Evolutionary conservation across 2,113 vertebrate genomes (phyloP), one percentile per base, ranked within the genome.

Genomic region (Xiphophorus couchianus): DNA sequence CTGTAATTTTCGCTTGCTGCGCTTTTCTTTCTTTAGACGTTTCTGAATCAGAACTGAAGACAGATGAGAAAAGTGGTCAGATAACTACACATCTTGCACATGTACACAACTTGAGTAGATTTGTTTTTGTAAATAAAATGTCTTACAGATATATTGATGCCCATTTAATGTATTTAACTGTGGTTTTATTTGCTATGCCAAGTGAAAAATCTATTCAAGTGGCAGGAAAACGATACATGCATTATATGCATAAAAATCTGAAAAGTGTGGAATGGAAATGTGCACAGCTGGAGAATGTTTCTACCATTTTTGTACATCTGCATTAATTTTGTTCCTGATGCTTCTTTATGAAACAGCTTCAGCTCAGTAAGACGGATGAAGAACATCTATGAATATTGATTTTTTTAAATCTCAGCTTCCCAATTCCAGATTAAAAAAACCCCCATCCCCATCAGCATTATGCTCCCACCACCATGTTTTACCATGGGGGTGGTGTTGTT

Each of bases 1-100:
- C 87, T 93, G 93, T 69, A 93, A 88, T 84, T 90, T 86, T 86
- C 91, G 90, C 83, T 93, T 93, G 78, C 81, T 93, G 64, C 91
- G 91, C 87, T 93, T 93, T 63, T 93, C 93, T 67, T 93, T 93
- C 89, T 93, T 93, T 86, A 93, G 86, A 35, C 93, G 91, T 69
- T 93, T 93, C 78, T 93, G 93, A 74, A 93, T 93, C 76, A 93
- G 69, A 69, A 93, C 93, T 93, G 60, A 62, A 66, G 17, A n/a
- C 8, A 42, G 15, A 69, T 11, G 39, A 48, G 22, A 35, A 62
- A 33, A 28, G 8, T 28, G 17, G 27, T 51, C 10, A 63, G 25
- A 66, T 63, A 62, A 71, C 19, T n/a, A 30, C 33, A 42, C 62
- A 12, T 31, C 35, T 48, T 10, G 14, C 2, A 71, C 19, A 25